Evolutionary conservation across 2,113 vertebrate genomes (phyloP).

Genomic region (Dissostichus mawsoni): DNA sequence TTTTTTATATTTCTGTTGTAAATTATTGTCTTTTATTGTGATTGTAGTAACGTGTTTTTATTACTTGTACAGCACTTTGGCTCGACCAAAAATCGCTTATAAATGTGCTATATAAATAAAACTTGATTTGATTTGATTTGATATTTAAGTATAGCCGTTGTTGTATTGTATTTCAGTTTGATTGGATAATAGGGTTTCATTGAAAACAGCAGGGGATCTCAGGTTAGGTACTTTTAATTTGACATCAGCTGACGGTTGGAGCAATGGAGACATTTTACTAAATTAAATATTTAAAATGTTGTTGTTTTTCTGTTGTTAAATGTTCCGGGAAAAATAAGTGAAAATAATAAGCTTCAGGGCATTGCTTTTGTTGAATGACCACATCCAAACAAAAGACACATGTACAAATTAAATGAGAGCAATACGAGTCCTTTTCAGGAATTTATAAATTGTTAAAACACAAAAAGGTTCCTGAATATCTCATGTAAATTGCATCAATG

Average conservation of each 20-base stretch:
- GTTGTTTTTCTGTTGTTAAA: constrained; percentile 20
- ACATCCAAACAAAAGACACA: neutral
- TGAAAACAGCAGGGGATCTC: constrained; percentile 77
- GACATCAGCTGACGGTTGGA: constrained; percentile 63
- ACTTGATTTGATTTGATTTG: too few relatives aligned
- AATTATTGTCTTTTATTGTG: too few relatives aligned
- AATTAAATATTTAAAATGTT: constrained; percentile 65
- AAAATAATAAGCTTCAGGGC: neutral
- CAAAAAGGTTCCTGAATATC: constrained; percentile 13
- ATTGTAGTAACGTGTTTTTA: too few relatives aligned
- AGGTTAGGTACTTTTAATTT: constrained; percentile 67
- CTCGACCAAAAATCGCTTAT: too few relatives aligned
- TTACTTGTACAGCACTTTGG: too few relatives aligned
- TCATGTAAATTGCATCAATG: constrained; percentile 6
- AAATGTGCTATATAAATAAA: too few relatives aligned
- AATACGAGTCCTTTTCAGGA: neutral
- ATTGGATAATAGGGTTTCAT: constrained; percentile 78
- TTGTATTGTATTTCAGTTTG: constrained; percentile 57
- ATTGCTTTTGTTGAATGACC: neutral
- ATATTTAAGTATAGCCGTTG: constrained; percentile 77
- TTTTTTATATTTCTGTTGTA: too few relatives aligned
- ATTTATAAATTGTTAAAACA: constrained; percentile 8
- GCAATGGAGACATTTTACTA: constrained; percentile 44
- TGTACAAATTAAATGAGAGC: neutral
- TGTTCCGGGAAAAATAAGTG: neutral